Base-by-base conservation (phyloP, 2,113 vertebrate species). In the Proterorhinus semilunaris region DNA sequence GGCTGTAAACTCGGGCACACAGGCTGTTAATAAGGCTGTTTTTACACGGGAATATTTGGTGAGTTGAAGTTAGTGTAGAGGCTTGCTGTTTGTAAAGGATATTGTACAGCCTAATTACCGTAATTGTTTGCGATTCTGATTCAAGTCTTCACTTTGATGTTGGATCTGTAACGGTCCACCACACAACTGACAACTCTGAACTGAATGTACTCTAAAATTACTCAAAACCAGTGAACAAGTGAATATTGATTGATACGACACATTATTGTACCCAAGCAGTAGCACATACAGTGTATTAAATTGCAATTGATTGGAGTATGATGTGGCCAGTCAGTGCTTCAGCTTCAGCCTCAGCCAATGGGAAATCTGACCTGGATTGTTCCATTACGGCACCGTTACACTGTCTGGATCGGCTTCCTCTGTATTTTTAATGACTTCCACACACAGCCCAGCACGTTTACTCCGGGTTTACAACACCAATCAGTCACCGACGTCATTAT, bases 281-380 rank as follows among this genome's bases (percentile, higher is more conserved):
- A 36, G 27, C 27, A 36, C 27, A 36, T 36, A 36, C 27, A 36
- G 6, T 16, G 0, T 53, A 15, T 16, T 7, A 16, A 51, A 68
- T 53, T 50, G 13, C 3, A 64, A 78, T 21, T 80, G 27, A 52
- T 53, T 75, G 36, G n/a, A n/a, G 44, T 55, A 43, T 74, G 59
- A 67, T 15, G 68, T 48, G 57, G 67, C 59, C 64, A 74, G 71
- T 80, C 52, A 66, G 16, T 74, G 72, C 43, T 74, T 66, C 49
- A 36, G 72, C 43, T 74, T 66, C 49, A 36, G 59, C 8, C 52
- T 16, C 45, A 65, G 71, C 55, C 7, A 17, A 6, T 68, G 65
- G 57, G 90, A 87, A 91, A 91, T 83, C 72, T 83, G 85, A 90
- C 64, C 90, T 72, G 81, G 68, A 80, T 81, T 82, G 83, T 91